A percentile compares a stretch with the other conserved stretches of the same genome.
Conservation (phyloP, 2,113 vertebrate genomes). For the Gavialis gangeticus region DNA sequence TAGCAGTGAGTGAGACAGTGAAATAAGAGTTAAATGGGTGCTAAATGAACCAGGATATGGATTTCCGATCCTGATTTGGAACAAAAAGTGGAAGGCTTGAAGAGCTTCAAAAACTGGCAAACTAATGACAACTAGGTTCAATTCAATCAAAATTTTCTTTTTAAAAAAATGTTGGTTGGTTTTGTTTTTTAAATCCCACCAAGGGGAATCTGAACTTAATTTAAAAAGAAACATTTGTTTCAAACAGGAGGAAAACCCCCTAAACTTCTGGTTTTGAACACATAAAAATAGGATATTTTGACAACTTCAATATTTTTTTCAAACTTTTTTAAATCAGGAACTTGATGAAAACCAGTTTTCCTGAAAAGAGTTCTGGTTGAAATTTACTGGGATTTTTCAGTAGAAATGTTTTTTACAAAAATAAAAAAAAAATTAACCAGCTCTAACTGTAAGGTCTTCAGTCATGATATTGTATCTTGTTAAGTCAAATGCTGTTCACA, state of each 20-base stretch:
- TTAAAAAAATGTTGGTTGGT: too few species aligned
- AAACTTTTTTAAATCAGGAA: background rate
- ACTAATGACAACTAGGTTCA: too few species aligned
- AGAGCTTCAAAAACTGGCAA: too few species aligned
- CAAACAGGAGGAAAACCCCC: background rate
- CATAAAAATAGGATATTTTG: background rate
- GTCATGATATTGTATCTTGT: background rate
- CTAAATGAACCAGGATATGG: too few species aligned
- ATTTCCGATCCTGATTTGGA: too few species aligned
- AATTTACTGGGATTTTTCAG: background rate
- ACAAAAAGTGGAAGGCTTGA: too few species aligned
- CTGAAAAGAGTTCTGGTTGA: background rate
- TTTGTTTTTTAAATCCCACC: background rate
- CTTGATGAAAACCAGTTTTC: background rate
- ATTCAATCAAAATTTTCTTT: too few species aligned
- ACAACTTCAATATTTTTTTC: background rate
- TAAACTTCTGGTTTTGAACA: background rate
- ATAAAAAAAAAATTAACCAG: background rate
- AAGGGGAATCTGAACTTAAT: background rate
- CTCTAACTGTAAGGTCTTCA: background rate
- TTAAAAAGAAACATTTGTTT: background rate
- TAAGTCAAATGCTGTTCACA: background rate
- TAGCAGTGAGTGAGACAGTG: background rate
- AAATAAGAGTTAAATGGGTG: background rate
- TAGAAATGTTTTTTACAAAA: background rate